A percentile compares a stretch with the other conserved stretches of the same genome.
Evolutionary conservation across 1,140 invertebrate species (phyloP).

Genomic region (Drosophila sturtevanti): DNA sequence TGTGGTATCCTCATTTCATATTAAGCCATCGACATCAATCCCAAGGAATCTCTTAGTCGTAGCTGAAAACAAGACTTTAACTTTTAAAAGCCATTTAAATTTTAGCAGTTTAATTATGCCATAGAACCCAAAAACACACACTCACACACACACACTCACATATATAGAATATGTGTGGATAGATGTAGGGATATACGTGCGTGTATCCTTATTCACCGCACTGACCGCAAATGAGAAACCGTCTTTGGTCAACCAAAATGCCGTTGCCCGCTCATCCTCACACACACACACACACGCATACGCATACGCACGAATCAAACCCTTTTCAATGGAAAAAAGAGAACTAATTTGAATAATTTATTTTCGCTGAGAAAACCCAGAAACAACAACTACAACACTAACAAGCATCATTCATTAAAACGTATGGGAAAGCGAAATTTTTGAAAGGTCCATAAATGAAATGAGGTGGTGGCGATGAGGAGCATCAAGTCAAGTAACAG

Average conservation of each 20-base stretch:
- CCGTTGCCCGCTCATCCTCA: conserved; percentile 13
- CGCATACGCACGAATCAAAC: conserved; percentile 39
- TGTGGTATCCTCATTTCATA: neutral
- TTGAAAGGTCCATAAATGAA: conserved; percentile 9
- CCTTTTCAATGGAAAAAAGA: conserved; percentile 55
- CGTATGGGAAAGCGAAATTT: conserved; percentile 32
- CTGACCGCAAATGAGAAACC: conserved; percentile 50
- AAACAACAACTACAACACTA: conserved; percentile 18
- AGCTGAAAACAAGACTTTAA: conserved; percentile 7
- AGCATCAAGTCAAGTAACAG: neutral
- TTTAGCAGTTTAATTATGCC: conserved; percentile 41
- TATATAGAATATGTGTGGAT: neutral
- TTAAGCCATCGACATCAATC: conserved; percentile 15
- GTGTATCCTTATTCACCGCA: neutral
- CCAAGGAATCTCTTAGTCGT: neutral
- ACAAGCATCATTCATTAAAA: conserved; percentile 41
- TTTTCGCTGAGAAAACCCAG: conserved; percentile 15
- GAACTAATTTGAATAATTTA: conserved; percentile 71
- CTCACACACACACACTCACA: conserved; percentile 4
- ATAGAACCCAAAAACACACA: neutral
- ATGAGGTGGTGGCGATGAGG: neutral
- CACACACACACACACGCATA: neutral
- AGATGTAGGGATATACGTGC: neutral
- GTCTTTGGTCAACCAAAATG: conserved; percentile 50
- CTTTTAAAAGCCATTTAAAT: conserved; percentile 24